Base-by-base conservation (phyloP, 2,113 vertebrate species). In the Nymphicus hollandicus region DNA sequence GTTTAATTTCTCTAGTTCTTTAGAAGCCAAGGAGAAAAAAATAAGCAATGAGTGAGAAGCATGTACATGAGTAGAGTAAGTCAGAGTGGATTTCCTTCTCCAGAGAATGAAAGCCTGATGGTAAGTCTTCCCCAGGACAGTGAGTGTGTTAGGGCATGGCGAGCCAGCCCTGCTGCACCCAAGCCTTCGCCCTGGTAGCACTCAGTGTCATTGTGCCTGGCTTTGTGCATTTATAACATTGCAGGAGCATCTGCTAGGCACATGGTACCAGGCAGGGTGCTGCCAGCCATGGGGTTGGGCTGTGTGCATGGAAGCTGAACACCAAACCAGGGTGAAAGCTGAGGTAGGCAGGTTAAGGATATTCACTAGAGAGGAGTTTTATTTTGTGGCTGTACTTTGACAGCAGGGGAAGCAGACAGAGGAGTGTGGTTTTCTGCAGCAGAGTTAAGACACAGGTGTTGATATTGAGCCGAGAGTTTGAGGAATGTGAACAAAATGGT, bases 171-270 rank as follows among this genome's bases (percentile, higher is more conserved):
- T 25, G 31, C 29, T 22, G 81, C 0, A 0, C 44, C 44, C 58
- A 25, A 37, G 9, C 39, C 77, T 79, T 56, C 1, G 1, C 11
- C 33, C 19, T 4, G 0, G 28, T 47, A 10, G 27, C 60, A 23
- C 2, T 1, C 7, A 1, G 28, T n/a, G 69, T 61, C 10, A 0
- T 29, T 3, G 2, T 2, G 0, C 53, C 37, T 13, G 31, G 17
- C n/a, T 64, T 43, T 37, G 16, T 23, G 39, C 25, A 2, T 29
- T 39, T 46, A 1, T 25, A 13, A 3, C 49, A 4, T 2, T 7
- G 33, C 43, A 41, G 37, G 33, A 71, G 28, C 0, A 1, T 29
- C 71, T 53, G 39, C 35, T n/a, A 10, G 17, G 35, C 17, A 16
- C 28, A 3, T 0, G 3, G 50, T 8, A 19, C 35, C 23, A 28